Evolutionary conservation across 2,113 vertebrate species (phyloP).

Genomic region (Petaurus breviceps): DNA sequence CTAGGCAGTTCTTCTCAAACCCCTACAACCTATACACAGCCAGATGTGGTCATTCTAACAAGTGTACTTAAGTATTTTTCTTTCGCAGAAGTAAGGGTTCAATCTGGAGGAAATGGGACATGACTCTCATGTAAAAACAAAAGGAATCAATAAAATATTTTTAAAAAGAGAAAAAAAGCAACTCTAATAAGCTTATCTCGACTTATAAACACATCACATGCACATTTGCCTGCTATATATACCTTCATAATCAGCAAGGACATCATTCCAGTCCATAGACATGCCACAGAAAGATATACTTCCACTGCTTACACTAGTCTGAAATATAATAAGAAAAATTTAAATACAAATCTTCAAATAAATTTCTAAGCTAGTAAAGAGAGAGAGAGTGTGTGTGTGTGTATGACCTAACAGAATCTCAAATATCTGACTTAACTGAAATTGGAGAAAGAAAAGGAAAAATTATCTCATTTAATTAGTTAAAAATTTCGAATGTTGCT

Average conservation of each 20-base stretch:
- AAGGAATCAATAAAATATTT: conserved; percentile 1
- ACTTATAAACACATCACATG: conserved; percentile 3
- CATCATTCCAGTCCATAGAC: conserved; percentile 96
- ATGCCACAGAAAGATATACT: conserved; percentile 88
- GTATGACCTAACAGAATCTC: too few species aligned
- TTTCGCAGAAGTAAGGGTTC: background rate
- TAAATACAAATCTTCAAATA: conserved; percentile 30
- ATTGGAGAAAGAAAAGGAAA: conserved; percentile 25
- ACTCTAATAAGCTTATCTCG: background rate
- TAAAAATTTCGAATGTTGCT: background rate
- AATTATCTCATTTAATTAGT: background rate
- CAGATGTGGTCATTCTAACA: background rate
- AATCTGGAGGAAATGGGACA: background rate
- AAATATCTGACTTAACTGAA: conserved; percentile 21
- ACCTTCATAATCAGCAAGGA: conserved; percentile 99
- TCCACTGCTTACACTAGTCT: conserved; percentile 91
- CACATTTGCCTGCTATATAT: conserved; percentile 30
- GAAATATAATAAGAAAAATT: conserved; percentile 64
- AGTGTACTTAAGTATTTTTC: background rate
- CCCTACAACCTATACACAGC: background rate
- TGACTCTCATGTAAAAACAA: background rate
- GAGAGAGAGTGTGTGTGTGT: background rate
- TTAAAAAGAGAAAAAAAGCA: background rate
- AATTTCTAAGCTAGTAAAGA: conserved; percentile 43
- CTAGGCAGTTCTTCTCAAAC: background rate